These are phyloP conservation scores for Thera obeliscata DNA, from an alignment of 2,888 invertebrate species.

Conservation along the genomic window DNA sequence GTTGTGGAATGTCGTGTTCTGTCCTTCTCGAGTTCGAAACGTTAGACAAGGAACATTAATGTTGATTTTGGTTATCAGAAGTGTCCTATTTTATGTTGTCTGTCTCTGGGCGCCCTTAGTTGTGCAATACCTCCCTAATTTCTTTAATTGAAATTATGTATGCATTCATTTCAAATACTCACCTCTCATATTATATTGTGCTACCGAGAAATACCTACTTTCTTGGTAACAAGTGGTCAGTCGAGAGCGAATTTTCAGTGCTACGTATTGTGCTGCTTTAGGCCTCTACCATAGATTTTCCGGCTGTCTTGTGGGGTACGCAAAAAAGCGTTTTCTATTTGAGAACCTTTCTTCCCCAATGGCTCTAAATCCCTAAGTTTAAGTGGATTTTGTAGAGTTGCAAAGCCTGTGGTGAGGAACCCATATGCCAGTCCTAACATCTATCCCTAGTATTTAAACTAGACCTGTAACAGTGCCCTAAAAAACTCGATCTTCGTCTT, in stretches of 20 bases:
- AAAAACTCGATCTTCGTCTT: constrained; percentile 13
- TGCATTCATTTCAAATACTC: no score
- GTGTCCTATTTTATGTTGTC: neutral
- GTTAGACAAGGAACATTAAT: constrained; percentile 2
- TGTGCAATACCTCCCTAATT: neutral
- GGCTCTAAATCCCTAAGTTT: no score
- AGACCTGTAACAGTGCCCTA: neutral
- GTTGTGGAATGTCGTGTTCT: neutral
- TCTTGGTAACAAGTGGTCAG: no score
- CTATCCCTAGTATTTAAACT: neutral
- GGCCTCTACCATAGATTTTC: no score
- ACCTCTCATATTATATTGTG: no score
- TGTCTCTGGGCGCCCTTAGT: neutral
- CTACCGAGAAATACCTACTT: no score
- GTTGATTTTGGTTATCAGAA: constrained; percentile 3
- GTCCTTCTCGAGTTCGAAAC: constrained; percentile 6
- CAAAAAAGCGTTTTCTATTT: no score
- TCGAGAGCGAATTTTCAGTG: no score
- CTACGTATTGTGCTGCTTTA: no score
- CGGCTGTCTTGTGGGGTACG: no score
- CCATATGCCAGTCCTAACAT: neutral
- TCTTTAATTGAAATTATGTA: no score
- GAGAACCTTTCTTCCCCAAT: no score
- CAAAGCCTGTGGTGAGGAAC: neutral
- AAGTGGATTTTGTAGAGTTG: neutral